Percentiles rank a stretch among this genome's conserved stretches.
phyloP scores from a whole-genome alignment of 2,797 vertebrate species.

The Acrossocheilus fasciatus region DNA sequence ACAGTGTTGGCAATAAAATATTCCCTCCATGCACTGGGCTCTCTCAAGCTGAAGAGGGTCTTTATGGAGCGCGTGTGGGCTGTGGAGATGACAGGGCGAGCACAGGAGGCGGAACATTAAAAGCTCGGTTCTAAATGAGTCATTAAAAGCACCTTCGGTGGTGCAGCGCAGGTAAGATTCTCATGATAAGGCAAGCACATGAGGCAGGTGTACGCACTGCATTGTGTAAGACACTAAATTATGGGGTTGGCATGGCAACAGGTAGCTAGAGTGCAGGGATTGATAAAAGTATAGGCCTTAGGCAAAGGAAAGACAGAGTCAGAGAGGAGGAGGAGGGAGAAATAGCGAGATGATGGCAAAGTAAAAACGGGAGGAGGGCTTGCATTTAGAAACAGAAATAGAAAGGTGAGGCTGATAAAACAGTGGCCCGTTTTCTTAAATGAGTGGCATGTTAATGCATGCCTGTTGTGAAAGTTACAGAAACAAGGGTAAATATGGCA shows the following conservation, averaged over 20 bases:
- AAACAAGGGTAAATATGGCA: conserved; percentile 1
- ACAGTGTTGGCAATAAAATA: conserved; percentile 9
- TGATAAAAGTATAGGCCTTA: conserved; percentile 57
- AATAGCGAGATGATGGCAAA: conserved; percentile 6
- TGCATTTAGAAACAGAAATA: conserved; percentile 13
- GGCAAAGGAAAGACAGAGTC: conserved; percentile 39
- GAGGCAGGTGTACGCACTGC: conserved; percentile 48
- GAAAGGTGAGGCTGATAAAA: conserved; percentile 18
- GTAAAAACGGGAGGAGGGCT: conserved; percentile 27
- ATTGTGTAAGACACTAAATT: conserved; percentile 43
- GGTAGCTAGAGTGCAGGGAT: conserved; percentile 51
- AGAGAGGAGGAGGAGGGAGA: conserved; percentile 28
- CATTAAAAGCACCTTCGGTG: conserved; percentile 46
- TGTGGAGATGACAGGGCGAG: conserved; percentile 33
- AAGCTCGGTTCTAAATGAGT: conserved; percentile 46
- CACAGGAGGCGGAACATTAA: conserved; percentile 41
- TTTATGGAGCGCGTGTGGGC: conserved; percentile 47
- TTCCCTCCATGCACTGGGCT: neutral
- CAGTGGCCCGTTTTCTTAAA: neutral
- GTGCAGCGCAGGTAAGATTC: conserved; percentile 48
- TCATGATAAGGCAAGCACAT: conserved; percentile 29
- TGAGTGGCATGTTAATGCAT: neutral
- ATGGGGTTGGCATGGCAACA: conserved; percentile 68
- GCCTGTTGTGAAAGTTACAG: neutral
- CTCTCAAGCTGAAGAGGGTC: conserved; percentile 30